Conservation (phyloP, 2,797 vertebrate genomes). For the Mus caroli region DNA sequence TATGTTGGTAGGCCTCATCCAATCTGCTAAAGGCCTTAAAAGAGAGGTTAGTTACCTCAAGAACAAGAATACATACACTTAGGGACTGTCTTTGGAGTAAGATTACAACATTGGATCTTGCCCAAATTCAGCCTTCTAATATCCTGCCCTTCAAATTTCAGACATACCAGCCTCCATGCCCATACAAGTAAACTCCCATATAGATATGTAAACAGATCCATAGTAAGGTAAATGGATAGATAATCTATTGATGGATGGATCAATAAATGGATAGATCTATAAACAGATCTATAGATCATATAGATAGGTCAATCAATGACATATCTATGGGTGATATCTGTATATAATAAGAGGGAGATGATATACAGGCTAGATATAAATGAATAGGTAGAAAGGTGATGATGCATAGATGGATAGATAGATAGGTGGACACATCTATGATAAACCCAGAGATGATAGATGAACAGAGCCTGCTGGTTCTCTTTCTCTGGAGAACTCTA, state of each 20-base stretch:
- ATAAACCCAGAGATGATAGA: neutral
- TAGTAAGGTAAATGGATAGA: neutral
- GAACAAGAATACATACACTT: neutral
- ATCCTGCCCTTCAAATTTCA: conserved; percentile 18
- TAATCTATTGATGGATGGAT: neutral
- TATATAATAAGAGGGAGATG: neutral
- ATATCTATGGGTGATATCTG: too few species aligned
- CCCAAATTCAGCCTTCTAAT: neutral
- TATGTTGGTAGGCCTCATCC: neutral
- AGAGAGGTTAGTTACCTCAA: neutral
- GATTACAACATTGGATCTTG: neutral
- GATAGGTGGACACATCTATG: neutral
- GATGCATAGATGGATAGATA: neutral
- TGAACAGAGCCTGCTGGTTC: neutral
- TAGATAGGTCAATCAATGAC: neutral
- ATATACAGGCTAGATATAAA: neutral
- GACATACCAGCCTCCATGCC: neutral
- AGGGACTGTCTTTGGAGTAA: neutral
- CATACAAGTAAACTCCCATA: neutral
- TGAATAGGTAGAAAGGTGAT: neutral
- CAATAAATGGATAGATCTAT: neutral
- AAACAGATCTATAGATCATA: neutral
- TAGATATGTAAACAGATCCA: neutral
- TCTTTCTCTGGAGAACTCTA: conserved; percentile 3
- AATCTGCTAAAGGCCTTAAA: neutral